phyloP scores from a whole-genome alignment of 2,797 vertebrate species.

The Salarias fasciatus region DNA sequence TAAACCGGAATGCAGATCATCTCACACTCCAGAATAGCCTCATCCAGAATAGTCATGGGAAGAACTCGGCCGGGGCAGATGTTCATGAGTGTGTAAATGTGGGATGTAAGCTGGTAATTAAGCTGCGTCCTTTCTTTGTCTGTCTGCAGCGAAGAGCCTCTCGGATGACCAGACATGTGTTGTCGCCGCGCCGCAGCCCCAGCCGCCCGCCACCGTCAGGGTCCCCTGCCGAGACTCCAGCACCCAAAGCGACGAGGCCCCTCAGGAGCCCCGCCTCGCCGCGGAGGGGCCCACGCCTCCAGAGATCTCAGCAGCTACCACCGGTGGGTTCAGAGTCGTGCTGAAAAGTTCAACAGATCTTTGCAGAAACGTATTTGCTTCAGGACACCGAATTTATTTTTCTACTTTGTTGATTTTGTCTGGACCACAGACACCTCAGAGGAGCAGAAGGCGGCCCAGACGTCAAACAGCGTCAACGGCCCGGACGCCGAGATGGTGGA shows the following conservation, averaged over 20 bases:
- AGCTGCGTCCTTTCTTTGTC: slow-evolving; percentile 68
- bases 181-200: slow-evolving; percentile 15
- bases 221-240: slow-evolving; percentile 45
- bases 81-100: slow-evolving; percentile 49
- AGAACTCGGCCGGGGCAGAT: slow-evolving; percentile 61
- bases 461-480: slow-evolving; percentile 52
- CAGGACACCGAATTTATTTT: neutral
- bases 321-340: slow-evolving; percentile 67
- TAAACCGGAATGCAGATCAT: slow-evolving; percentile 73
- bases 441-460: slow-evolving; percentile 48
- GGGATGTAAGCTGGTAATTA: slow-evolving; percentile 52
- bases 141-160: slow-evolving; percentile 80
- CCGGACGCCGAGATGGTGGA: slow-evolving; percentile 77
- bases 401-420: slow-evolving; percentile 46
- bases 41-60: slow-evolving; percentile 77
- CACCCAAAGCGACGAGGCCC: slow-evolving; percentile 85
- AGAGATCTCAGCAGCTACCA: slow-evolving; percentile 28
- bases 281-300: slow-evolving; percentile 36
- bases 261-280: slow-evolving; percentile 35
- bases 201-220: neutral
- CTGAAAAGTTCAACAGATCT: slow-evolving; percentile 13
- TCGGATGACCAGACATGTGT: slow-evolving; percentile 83
- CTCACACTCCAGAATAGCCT: slow-evolving; percentile 77
- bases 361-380: too few species aligned
- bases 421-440: slow-evolving; percentile 57